Conservation (phyloP, 2,113 vertebrate species). For the Arenaria interpres region DNA sequence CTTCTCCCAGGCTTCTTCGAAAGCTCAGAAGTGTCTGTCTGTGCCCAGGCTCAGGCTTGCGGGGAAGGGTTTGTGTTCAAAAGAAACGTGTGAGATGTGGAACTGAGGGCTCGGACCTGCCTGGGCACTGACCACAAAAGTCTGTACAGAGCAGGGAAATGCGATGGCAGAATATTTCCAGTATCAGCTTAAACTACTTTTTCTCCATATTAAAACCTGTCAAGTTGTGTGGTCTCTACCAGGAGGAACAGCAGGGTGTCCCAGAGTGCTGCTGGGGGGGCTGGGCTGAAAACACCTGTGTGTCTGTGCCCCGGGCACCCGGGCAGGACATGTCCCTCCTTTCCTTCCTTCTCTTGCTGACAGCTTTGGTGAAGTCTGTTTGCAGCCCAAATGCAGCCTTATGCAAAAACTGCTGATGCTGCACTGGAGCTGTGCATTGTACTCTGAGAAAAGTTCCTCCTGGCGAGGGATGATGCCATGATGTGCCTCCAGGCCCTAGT, state of each 20-base stretch:
- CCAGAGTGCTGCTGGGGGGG: neutral
- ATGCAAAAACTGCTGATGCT: neutral
- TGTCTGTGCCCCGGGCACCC: neutral
- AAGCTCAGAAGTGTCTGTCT: neutral
- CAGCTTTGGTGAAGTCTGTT: neutral
- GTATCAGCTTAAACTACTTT: neutral
- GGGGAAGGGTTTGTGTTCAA: neutral
- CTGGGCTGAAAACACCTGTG: neutral
- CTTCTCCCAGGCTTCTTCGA: neutral
- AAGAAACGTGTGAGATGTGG: neutral
- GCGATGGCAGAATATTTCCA: neutral
- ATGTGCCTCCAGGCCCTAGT: neutral
- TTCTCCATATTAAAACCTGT: neutral
- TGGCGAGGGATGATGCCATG: neutral
- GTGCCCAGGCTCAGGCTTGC: accelerated
- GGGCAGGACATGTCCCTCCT: neutral
- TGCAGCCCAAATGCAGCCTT: neutral
- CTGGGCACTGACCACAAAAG: neutral
- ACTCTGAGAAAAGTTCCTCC: neutral
- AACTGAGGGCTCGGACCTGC: neutral
- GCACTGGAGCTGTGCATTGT: neutral
- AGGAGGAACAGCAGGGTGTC: neutral
- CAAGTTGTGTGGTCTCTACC: too few species aligned
- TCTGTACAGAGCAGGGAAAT: neutral
- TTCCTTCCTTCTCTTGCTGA: neutral